A percentile compares a stretch with the other conserved stretches of the same genome.
phyloP scores from a whole-genome alignment of 2,888 invertebrate genomes.

The Apotomis capreana region DNA sequence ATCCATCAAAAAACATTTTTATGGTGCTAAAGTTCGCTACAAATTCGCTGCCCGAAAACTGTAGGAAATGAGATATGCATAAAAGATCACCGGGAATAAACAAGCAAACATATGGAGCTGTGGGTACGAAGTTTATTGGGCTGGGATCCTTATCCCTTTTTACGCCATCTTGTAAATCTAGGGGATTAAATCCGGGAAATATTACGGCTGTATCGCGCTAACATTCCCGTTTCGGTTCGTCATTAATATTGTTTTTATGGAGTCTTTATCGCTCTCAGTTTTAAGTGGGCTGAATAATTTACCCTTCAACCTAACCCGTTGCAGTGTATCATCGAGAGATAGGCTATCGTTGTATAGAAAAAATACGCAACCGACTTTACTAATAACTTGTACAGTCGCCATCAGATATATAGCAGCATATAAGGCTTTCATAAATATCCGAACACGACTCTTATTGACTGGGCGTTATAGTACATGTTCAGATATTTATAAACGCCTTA shows the following conservation, averaged over 20 bases:
- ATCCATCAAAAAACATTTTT: conserved; percentile 43
- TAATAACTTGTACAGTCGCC: no score
- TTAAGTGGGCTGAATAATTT: conserved; percentile 29
- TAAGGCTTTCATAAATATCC: no score
- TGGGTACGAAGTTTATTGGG: conserved; percentile 44
- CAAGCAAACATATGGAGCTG: conserved; percentile 46
- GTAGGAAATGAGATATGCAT: conserved; percentile 59
- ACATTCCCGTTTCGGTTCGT: conserved; percentile 24
- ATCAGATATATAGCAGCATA: no score
- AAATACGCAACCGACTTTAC: no score
- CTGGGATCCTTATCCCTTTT: conserved; percentile 44
- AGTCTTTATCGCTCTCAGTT: conserved; percentile 27
- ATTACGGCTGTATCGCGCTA: conserved; percentile 42
- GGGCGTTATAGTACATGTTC: no score
- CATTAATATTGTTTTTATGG: conserved; percentile 38
- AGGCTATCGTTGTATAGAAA: no score
- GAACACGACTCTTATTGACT: no score
- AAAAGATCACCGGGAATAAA: conserved; percentile 57
- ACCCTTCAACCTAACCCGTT: neutral
- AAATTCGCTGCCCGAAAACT: conserved; percentile 44
- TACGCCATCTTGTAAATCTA: conserved; percentile 46
- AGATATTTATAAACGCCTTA: no score
- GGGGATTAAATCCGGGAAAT: conserved; percentile 53
- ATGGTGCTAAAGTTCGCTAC: conserved; percentile 36
- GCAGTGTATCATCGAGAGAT: neutral